A percentile compares a stretch with the other conserved stretches of the same genome.
phyloP scores from a whole-genome alignment of 2,797 vertebrate species.

The Alauda arvensis region DNA sequence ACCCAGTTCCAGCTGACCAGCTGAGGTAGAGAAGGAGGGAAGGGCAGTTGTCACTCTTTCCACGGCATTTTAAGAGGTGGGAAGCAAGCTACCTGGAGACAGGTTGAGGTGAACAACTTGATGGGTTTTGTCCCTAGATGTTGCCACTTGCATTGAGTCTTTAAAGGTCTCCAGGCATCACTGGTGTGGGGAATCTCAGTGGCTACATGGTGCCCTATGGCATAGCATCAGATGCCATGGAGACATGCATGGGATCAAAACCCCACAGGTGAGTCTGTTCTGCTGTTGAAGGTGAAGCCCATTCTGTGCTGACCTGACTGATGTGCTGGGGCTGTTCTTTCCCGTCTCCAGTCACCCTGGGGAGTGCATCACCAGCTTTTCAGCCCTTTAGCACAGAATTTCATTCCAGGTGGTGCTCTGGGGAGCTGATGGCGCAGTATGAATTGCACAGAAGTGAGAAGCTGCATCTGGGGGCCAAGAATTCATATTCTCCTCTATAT shows the following conservation, averaged over 20 bases:
- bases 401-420: neutral
- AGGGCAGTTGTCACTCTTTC: constrained; percentile 15
- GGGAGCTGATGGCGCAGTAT: neutral
- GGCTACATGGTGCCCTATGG: neutral
- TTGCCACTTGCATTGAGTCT: neutral
- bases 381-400: neutral
- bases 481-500: neutral
- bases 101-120: neutral
- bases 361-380: neutral
- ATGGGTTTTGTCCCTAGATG: neutral
- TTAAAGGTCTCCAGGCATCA: neutral
- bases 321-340: neutral
- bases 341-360: rapidly evolving
- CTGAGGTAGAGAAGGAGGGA: constrained; percentile 47
- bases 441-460: neutral
- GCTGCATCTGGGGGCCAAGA: neutral
- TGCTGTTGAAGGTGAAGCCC: neutral
- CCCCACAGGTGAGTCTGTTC: neutral
- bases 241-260: neutral
- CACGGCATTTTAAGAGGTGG: neutral
- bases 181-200: neutral
- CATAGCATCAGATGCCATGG: neutral
- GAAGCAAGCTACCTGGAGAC: neutral
- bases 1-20: constrained; percentile 44
- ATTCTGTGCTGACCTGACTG: neutral